Percentiles rank a stretch among this genome's conserved stretches.
Evolutionary conservation across 2,113 vertebrate genomes (phyloP).

Genomic region (Proteles cristata): DNA sequence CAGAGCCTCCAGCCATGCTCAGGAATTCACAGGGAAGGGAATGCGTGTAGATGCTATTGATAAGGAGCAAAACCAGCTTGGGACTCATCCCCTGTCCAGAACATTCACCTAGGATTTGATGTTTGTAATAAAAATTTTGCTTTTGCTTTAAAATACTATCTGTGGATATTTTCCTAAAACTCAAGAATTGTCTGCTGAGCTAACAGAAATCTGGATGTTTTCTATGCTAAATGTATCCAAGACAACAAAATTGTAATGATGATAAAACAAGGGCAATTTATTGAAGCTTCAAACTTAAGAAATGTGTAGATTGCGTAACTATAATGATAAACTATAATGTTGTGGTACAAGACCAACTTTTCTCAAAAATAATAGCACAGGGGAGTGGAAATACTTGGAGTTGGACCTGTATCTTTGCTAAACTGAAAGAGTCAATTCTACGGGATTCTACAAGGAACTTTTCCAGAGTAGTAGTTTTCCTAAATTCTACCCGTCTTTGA

Average conservation of each 20-base stretch:
- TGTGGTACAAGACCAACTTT: neutral
- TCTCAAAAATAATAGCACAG: neutral
- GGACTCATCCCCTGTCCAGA: neutral
- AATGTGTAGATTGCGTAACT: neutral
- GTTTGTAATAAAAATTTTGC: neutral
- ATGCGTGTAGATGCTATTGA: neutral
- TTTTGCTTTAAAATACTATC: conserved; percentile 24
- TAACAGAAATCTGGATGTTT: neutral
- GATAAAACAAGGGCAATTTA: neutral
- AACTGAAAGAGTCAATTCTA: neutral
- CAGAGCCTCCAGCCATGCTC: neutral
- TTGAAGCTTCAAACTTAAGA: neutral
- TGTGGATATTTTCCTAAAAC: neutral
- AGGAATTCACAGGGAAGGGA: neutral
- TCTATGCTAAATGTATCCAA: neutral
- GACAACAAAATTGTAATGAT: neutral
- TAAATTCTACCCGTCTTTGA: neutral
- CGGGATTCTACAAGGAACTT: neutral
- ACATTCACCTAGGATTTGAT: neutral
- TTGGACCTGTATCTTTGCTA: neutral
- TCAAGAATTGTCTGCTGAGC: neutral
- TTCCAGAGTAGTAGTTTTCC: neutral
- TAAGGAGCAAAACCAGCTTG: neutral
- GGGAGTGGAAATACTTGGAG: neutral
- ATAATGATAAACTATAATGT: neutral